Evolutionary conservation across 2,888 invertebrate species (phyloP).

Genomic region (Neoitamus cyanurus): DNA sequence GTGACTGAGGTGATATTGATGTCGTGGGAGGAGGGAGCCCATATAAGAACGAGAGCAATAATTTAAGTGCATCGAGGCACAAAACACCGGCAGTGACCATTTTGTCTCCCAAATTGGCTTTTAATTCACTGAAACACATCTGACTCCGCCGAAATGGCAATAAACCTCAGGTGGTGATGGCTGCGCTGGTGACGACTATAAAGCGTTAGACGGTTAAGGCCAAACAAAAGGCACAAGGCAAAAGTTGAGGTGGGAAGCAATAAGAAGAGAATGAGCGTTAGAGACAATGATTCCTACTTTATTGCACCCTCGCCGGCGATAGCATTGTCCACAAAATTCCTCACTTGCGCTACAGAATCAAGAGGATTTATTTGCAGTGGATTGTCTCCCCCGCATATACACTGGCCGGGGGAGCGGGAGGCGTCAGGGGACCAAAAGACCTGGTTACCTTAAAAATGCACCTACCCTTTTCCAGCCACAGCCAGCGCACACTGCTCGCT

Average conservation of each 20-base stretch:
- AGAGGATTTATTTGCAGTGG: slow-evolving; percentile 26
- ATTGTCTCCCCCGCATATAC: slow-evolving; percentile 6
- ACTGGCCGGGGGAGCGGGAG: neutral
- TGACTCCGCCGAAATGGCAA: slow-evolving; percentile 11
- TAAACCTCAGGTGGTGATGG: slow-evolving; percentile 40
- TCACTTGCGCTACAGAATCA: slow-evolving; percentile 13
- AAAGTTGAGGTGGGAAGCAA: neutral
- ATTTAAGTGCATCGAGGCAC: slow-evolving; percentile 8
- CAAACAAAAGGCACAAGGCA: neutral
- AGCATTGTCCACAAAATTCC: slow-evolving; percentile 32
- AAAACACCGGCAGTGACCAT: slow-evolving; percentile 16
- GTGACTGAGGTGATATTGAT: neutral
- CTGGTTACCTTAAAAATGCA: neutral
- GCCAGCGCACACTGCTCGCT: neutral
- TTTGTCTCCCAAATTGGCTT: slow-evolving; percentile 39
- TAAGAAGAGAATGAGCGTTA: neutral
- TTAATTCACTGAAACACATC: slow-evolving; percentile 34
- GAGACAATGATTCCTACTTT: slow-evolving; percentile 27
- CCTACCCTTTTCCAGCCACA: neutral
- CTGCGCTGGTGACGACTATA: slow-evolving; percentile 31
- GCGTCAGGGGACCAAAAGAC: neutral
- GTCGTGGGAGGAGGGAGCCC: neutral
- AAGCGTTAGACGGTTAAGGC: neutral
- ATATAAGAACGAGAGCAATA: neutral
- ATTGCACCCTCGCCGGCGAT: slow-evolving; percentile 38